Evolutionary conservation across 2,113 vertebrate species (phyloP), one percentile per base, ranked within the genome.

Genomic region (Trichechus manatus): DNA sequence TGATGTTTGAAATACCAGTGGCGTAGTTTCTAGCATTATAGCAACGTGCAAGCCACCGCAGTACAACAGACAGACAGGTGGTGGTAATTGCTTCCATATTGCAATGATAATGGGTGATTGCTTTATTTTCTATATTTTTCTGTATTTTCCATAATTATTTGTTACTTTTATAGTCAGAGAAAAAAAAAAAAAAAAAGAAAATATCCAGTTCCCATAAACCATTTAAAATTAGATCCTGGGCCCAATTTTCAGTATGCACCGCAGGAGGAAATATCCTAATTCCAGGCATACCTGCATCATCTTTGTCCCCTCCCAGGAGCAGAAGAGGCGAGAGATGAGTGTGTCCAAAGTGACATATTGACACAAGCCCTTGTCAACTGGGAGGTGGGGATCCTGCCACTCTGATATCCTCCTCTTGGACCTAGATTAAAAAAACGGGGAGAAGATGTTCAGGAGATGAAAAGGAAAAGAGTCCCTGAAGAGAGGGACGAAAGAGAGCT

Each of bases 141-240:
- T 92, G 5, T 61, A 36, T 87, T 93, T 96, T 93, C 19, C 86
- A 33, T 75, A 86, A 78, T 44, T 89, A 63, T 70, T 80, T 89
- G 59, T 91, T 75, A 44, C 15, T 27, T 96, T 95, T 90, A 56
- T 85, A 50, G 70, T 64, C 5, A 74, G 53, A 29, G 50, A 31
- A 33, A 89, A n/a, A 77, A 59, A n/a, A 33, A 89, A n/a, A 77
- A 66, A 36, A 44, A n/a, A 33, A 23, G 79, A 83, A 89, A 70
- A 29, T 77, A 66, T 56, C 36, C 9, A 53, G 4, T 63, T 72
- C 79, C 44, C 7, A 22, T 53, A 44, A 64, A 56, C 9, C 39
- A 36, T 79, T 95, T 87, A 11, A 31, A 77, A 27, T 59, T 64
- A 72, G 77, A 88, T 13, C 6, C 63, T 31, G 56, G 47, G 31